Conservation (phyloP, 2,113 vertebrate genomes). For the Scomber colias region DNA sequence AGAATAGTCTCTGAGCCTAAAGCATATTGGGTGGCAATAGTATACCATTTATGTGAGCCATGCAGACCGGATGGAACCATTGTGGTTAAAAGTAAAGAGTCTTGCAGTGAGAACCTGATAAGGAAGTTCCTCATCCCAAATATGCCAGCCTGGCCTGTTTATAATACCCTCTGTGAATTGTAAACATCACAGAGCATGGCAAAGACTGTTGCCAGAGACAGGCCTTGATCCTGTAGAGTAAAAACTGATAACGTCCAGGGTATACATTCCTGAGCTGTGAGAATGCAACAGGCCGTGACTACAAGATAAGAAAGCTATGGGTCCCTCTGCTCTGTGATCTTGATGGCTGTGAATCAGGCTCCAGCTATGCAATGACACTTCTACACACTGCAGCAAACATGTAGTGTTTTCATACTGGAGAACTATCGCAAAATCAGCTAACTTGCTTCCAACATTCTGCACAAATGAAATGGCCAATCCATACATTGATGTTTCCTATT, state of each 20-base stretch:
- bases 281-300: conserved; percentile 69
- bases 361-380: conserved; percentile 17
- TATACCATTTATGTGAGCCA: background rate
- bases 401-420: background rate
- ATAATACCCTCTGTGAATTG: conserved; percentile 58
- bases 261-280: conserved; percentile 75
- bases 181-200: conserved; percentile 62
- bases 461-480: background rate
- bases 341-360: conserved; percentile 5
- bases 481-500: background rate
- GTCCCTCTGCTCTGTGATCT: conserved; percentile 23
- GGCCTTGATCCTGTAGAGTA: conserved; percentile 78
- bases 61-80: background rate
- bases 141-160: conserved; percentile 1
- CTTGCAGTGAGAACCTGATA: conserved; percentile 27
- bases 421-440: background rate
- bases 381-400: background rate
- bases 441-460: background rate
- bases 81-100: conserved; percentile 23
- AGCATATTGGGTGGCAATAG: background rate
- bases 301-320: conserved; percentile 71
- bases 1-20: background rate
- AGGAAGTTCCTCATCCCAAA: conserved; percentile 2
- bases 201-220: conserved; percentile 56
- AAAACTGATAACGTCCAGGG: conserved; percentile 79